Base-by-base conservation (phyloP, 2,113 vertebrate species). In the Cyprinodon brontotheroides region DNA sequence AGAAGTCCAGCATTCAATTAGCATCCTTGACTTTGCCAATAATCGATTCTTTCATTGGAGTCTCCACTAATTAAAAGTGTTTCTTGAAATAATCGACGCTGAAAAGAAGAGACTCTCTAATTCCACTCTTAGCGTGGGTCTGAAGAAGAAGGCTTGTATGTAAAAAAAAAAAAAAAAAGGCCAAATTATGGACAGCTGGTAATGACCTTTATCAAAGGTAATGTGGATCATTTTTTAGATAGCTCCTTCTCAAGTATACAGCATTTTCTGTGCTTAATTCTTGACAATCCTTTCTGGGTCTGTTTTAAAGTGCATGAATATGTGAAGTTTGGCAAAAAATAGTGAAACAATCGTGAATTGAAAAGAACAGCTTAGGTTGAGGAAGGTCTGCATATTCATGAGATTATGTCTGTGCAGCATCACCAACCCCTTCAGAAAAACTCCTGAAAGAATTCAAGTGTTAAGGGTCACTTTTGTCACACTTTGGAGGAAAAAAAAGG, bases 1-100 rank as follows among this genome's bases (percentile, higher is more conserved):
- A 93, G 92, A 93, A 93, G 92, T 92, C 91, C 89, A 93, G 93
- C 93, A 92, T 94, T 94, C 93, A 94, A 93, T 94, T 95, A 94
- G 89, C 88, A 90, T 92, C 93, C 92, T 93, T 94, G 93, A 93
- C 94, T 92, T 93, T 93, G 92, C 87, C 92, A 94, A 93, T 93
- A 94, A 94, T 93, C 91, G 93, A 81, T 82, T 89, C 91, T 93
- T 93, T 94, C 90, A 95, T 89, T 93, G 86, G 79, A 87, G 86
- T 87, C 91, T 87, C 86, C 89, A 86, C 87, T 90, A 91, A 94
- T 93, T 94, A 92, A 92, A 93, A 92, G 85, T 90, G 85, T 92
- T 87, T 86, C 89, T 92, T 87, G 88, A 90, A 94, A 93, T 93
- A 91, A 94, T 94, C 89, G 82, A 92, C 92, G 81, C 90, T 89